Evolutionary conservation across 2,797 vertebrate species (phyloP).

Genomic region (Mycteria americana): DNA sequence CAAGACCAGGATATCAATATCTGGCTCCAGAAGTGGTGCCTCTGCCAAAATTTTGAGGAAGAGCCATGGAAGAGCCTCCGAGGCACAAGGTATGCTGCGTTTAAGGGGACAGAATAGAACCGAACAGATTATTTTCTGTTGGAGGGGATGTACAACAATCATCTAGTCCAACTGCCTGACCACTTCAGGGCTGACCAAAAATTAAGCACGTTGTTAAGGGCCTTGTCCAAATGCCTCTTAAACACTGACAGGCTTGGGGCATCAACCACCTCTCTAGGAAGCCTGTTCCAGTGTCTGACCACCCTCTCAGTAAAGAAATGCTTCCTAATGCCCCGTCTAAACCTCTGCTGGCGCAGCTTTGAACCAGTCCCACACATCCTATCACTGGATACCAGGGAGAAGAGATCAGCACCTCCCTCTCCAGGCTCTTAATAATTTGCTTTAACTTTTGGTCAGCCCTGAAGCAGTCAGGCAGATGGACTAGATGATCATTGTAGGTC

Average conservation of each 20-base stretch:
- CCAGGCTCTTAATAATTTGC: too few species aligned
- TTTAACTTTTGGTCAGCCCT: background rate
- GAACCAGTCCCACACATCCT: background rate
- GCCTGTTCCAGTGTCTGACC: background rate
- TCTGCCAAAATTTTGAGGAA: background rate
- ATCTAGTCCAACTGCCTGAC: too few species aligned
- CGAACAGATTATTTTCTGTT: background rate
- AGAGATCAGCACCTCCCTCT: background rate
- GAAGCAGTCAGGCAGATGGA: background rate
- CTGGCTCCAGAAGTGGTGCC: background rate
- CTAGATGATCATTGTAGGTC: rapidly evolving
- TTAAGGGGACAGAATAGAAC: background rate
- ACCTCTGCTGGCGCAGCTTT: rapidly evolving
- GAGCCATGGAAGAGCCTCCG: background rate
- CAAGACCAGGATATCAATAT: background rate
- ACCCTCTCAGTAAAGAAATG: background rate
- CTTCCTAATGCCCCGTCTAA: background rate
- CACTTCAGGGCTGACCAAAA: too few species aligned
- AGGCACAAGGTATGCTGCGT: background rate
- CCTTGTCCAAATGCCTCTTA: background rate
- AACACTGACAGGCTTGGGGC: background rate
- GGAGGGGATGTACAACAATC: too few species aligned
- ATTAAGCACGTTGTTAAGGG: too few species aligned
- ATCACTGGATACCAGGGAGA: background rate
- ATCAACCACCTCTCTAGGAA: background rate